Evolutionary conservation across 2,888 invertebrate genomes (phyloP).

Genomic region (Caprella mutica): DNA sequence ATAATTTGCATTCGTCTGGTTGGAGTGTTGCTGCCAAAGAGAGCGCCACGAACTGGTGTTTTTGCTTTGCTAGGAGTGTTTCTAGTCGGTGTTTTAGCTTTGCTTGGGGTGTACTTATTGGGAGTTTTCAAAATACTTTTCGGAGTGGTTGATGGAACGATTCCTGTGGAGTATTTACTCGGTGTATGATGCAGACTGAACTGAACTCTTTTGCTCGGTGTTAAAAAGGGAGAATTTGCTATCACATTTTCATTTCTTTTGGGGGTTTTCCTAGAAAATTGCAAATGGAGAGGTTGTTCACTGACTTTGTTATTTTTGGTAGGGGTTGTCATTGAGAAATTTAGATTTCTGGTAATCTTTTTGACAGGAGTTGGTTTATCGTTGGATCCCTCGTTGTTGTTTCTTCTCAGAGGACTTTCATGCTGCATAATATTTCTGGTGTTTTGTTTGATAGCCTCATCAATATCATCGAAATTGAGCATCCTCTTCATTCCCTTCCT

Average conservation of each 20-base stretch:
- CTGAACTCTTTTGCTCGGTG: slow-evolving; percentile 28
- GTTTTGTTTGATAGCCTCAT: not conserved
- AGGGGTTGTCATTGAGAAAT: not conserved
- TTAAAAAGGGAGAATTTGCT: not conserved
- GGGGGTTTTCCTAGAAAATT: too few species aligned
- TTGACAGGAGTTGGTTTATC: not conserved
- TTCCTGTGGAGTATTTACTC: slow-evolving; percentile 9
- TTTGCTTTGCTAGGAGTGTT: too few species aligned
- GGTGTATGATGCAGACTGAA: slow-evolving; percentile 23
- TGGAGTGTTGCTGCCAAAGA: too few species aligned
- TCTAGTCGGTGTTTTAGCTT: too few species aligned
- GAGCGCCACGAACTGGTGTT: too few species aligned
- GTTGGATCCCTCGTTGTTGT: not conserved
- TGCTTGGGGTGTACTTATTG: too few species aligned
- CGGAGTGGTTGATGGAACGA: slow-evolving; percentile 15
- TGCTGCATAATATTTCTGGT: not conserved
- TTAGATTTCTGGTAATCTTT: not conserved
- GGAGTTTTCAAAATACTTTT: slow-evolving; percentile 32
- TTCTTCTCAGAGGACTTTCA: not conserved
- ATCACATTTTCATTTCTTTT: too few species aligned
- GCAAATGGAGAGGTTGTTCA: too few species aligned
- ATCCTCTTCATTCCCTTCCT: not conserved
- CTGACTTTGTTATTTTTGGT: not conserved
- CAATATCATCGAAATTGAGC: slow-evolving; percentile 2
- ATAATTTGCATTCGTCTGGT: too few species aligned